Evolutionary conservation across 2,888 invertebrate species (phyloP), one percentile per base, ranked within the genome.

Genomic region (Parnassius glacialis): DNA sequence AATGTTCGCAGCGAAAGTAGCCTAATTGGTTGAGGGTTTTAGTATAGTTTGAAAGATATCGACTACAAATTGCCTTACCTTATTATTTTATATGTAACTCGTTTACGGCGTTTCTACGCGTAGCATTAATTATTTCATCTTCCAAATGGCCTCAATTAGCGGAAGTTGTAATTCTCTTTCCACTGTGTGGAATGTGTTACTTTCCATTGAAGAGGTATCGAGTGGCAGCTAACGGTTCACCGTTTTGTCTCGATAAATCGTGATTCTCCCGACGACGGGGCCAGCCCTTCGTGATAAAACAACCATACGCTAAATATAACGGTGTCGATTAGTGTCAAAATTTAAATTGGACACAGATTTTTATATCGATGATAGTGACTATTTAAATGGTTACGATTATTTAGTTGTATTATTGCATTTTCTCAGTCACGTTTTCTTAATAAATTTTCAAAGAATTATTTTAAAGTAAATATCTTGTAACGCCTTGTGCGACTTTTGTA

Each of bases 121-220:
- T 44, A 51, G 54, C 54, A 74, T 74, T 75, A 71, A 76, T 75
- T 74, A 74, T 74, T 76, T 72, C 74, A 78, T 76, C 71, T 74
- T 58, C 67, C 65, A 67, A 72, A 71, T 68, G 71, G 78, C 78
- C 80, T 79, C 80, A 84, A 88, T 88, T 83, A 87, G 83, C 75
- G 73, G 75, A 74, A 74, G 74, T 73, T 74, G 76, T 81, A 78
- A 85, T 83, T 81, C 80, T 84, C 73, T 80, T 84, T 84, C 81
- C 80, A 86, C 80, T 83, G n/a, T n/a, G n/a, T n/a, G n/a, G n/a
- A n/a, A n/a, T 80, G 83, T 83, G 78, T 85, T 85, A 83, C 85
- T 87, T 88, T 87, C 84, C 76, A 80, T 75, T 72, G 73, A 68
- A 68, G 64, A 66, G 61, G 65, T 65, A 53, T 67, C 59, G 74